phyloP scores from a whole-genome alignment of 1,140 invertebrate genomes.

The Drosophila ananassae region DNA sequence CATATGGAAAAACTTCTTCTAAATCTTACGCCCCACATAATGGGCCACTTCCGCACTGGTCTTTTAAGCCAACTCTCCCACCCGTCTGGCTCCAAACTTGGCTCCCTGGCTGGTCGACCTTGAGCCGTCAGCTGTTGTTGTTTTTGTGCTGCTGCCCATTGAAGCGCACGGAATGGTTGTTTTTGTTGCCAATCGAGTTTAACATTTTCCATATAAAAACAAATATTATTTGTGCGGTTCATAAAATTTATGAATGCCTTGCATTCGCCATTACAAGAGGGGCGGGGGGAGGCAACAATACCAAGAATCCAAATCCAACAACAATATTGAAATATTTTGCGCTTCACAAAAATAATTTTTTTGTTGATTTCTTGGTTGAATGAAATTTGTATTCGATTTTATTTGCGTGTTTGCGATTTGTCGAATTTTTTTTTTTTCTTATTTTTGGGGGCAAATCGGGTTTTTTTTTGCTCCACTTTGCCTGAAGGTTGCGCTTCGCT shows the following conservation, averaged over 20 bases:
- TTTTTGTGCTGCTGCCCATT: slow-evolving; percentile 42
- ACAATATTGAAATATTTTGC: slow-evolving; percentile 26
- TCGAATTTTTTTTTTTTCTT: slow-evolving; percentile 26
- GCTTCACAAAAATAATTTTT: slow-evolving; percentile 22
- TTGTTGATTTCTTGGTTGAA: slow-evolving; percentile 24
- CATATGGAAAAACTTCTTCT: slow-evolving; percentile 40
- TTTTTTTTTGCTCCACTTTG: slow-evolving; percentile 45
- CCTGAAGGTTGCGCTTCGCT: slow-evolving; percentile 61
- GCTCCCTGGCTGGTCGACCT: slow-evolving; percentile 51
- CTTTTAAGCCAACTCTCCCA: not conserved
- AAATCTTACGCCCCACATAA: slow-evolving; percentile 47
- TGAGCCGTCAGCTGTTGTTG: slow-evolving; percentile 36
- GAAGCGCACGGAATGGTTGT: slow-evolving; percentile 51
- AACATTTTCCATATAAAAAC: slow-evolving; percentile 30
- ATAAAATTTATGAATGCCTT: slow-evolving; percentile 49
- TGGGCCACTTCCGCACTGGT: slow-evolving; percentile 33
- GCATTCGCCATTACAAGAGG: slow-evolving; percentile 40
- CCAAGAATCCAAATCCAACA: slow-evolving; percentile 9
- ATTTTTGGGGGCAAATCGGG: slow-evolving; percentile 20
- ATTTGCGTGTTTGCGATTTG: slow-evolving; percentile 52
- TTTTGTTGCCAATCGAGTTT: slow-evolving; percentile 32
- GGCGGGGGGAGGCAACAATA: not conserved
- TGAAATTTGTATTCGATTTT: slow-evolving; percentile 51
- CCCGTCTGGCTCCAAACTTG: slow-evolving; percentile 19
- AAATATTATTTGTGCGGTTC: slow-evolving; percentile 48